These are phyloP conservation scores for Akabosia matsudoensis DNA, from an alignment of 1,140 invertebrate genomes.

Conservation along the genomic window DNA sequence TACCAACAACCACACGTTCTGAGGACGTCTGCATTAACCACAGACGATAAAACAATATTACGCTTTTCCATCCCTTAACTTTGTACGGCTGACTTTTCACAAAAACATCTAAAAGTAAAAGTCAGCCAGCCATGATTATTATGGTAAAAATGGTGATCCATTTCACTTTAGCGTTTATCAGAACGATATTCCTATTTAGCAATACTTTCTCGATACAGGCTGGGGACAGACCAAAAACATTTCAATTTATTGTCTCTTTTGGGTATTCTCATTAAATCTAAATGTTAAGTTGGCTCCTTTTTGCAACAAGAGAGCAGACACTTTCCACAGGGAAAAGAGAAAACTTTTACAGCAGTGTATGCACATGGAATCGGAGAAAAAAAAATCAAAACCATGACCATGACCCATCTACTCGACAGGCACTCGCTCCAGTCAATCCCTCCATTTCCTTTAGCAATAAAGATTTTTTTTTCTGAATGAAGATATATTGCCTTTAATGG, in stretches of 20 bases:
- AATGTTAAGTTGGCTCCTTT: not conserved
- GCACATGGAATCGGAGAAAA: no score
- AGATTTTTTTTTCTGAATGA: not conserved
- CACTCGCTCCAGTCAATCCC: no score
- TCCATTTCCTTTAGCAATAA: not conserved
- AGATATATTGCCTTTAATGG: not conserved
- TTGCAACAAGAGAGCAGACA: not conserved
- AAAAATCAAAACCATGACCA: not conserved
- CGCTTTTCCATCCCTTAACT: not conserved
- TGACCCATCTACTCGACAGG: no score
- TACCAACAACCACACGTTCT: no score
- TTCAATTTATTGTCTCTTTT: not conserved
- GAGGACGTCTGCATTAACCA: constrained; percentile 14
- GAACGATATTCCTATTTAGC: no score
- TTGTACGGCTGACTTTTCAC: not conserved
- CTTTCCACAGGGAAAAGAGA: no score
- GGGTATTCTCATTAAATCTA: constrained; percentile 1
- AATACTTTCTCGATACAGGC: no score
- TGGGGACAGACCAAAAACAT: not conserved
- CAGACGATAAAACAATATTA: constrained; percentile 17
- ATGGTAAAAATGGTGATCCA: not conserved
- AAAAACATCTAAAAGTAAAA: not conserved
- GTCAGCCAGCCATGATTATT: not conserved
- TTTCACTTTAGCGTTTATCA: no score
- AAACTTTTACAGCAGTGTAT: no score